Conservation (phyloP, 2,113 vertebrate species). For the Sardina pilchardus region DNA sequence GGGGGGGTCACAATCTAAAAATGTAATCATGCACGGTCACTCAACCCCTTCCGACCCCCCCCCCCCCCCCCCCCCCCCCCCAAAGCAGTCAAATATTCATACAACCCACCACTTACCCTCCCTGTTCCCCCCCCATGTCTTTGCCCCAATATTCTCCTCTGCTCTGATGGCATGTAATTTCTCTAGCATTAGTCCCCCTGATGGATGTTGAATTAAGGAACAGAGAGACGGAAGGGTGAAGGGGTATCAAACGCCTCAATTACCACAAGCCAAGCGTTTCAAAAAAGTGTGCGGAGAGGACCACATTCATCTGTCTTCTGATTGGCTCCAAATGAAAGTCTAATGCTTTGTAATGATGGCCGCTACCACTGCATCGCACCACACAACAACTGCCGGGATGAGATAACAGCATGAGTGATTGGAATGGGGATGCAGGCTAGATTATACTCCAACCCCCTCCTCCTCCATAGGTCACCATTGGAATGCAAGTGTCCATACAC, state of each 20-base stretch:
- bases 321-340: slow-evolving; percentile 32
- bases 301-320: background rate
- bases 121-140: background rate
- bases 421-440: slow-evolving; percentile 33
- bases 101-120: background rate
- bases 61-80: no score
- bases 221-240: background rate
- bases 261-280: background rate
- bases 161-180: background rate
- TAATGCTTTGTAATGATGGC: slow-evolving; percentile 37
- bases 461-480: slow-evolving; percentile 36
- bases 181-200: slow-evolving; percentile 16
- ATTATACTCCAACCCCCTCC: background rate
- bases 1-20: background rate
- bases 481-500: slow-evolving; percentile 41
- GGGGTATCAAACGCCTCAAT: slow-evolving; percentile 1
- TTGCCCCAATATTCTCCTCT: background rate
- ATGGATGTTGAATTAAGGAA: slow-evolving; percentile 14
- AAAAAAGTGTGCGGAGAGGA: background rate
- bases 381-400: slow-evolving; percentile 20
- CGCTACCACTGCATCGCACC: background rate
- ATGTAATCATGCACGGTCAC: background rate
- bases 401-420: slow-evolving; percentile 50
- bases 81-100: background rate
- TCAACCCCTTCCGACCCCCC: background rate